Conservation (phyloP, 2,797 vertebrate genomes). For the Tiaroga cobitis region DNA sequence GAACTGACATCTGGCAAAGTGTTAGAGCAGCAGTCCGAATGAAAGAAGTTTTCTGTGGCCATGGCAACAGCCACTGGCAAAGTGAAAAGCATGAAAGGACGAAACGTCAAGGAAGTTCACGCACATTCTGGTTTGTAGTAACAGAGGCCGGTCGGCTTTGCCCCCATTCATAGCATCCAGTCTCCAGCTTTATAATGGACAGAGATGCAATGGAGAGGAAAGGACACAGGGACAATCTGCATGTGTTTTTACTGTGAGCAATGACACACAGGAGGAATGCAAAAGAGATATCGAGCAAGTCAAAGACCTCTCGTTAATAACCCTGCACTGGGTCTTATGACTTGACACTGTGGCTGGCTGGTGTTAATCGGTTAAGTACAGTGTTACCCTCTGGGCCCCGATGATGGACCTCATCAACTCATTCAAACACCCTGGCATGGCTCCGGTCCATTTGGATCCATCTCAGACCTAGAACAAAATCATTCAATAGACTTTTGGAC, state of each 20-base stretch:
- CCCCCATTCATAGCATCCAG: conserved; percentile 35
- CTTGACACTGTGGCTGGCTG: conserved; percentile 50
- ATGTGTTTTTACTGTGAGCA: conserved; percentile 29
- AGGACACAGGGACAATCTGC: conserved; percentile 41
- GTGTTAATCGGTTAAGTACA: conserved; percentile 57
- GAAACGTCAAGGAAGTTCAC: conserved; percentile 16
- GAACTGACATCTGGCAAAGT: conserved; percentile 51
- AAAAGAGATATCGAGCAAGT: conserved; percentile 49
- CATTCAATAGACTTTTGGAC: conserved; percentile 39
- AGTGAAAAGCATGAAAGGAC: conserved; percentile 10
- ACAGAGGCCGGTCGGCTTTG: conserved; percentile 2
- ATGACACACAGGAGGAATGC: conserved; percentile 49
- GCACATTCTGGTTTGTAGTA: conserved; percentile 11
- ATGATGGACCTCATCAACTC: conserved; percentile 46
- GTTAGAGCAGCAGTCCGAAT: conserved; percentile 44
- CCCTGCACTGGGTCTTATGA: conserved; percentile 49
- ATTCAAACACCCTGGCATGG: conserved; percentile 25
- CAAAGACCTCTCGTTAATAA: conserved; percentile 51
- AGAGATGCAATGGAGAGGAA: conserved; percentile 30
- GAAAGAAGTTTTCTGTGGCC: conserved; percentile 45
- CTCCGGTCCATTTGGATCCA: conserved; percentile 44
- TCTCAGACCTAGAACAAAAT: conserved; percentile 47
- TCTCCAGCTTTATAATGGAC: conserved; percentile 39
- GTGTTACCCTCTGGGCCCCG: conserved; percentile 35
- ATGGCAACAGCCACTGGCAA: conserved; percentile 47